A percentile compares a stretch with the other conserved stretches of the same genome.
Evolutionary conservation across 30 jellyfish, hydroid and myxozoan genomes (phyloP).

Genomic region (Pseudorhiza aurosa): DNA sequence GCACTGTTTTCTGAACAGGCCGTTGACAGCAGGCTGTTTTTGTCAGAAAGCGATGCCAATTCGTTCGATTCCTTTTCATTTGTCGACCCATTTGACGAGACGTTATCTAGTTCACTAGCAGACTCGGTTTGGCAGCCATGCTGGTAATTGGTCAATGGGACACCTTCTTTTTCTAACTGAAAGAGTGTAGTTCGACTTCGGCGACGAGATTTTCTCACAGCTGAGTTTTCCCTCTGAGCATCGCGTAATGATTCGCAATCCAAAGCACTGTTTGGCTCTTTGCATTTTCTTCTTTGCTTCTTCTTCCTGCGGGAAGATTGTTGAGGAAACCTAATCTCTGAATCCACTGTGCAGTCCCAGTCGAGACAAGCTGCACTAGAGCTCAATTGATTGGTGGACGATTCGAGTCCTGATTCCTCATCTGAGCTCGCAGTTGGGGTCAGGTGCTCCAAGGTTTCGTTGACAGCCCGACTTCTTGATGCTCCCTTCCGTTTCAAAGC

Average conservation of each 20-base stretch:
- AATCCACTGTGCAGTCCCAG: constrained; percentile 57
- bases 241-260: neutral
- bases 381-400: neutral
- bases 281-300: neutral
- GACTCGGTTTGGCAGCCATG: neutral
- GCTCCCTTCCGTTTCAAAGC: constrained; percentile 64
- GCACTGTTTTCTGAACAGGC: neutral
- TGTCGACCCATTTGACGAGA: neutral
- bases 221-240: neutral
- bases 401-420: neutral
- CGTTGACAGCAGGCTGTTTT: neutral
- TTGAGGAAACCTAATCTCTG: constrained; percentile 18
- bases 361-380: constrained; percentile 51
- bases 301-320: neutral
- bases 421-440: constrained; percentile 6
- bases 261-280: neutral
- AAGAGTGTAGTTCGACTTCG: neutral
- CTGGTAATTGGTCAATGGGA: neutral
- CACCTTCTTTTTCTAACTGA: neutral
- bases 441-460: neutral
- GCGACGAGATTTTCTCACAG: neutral
- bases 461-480: constrained; percentile 4
- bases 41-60: neutral
- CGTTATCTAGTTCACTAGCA: neutral
- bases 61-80: neutral